Conservation (phyloP, 2,797 vertebrate species). For the Xyrichtys novacula region DNA sequence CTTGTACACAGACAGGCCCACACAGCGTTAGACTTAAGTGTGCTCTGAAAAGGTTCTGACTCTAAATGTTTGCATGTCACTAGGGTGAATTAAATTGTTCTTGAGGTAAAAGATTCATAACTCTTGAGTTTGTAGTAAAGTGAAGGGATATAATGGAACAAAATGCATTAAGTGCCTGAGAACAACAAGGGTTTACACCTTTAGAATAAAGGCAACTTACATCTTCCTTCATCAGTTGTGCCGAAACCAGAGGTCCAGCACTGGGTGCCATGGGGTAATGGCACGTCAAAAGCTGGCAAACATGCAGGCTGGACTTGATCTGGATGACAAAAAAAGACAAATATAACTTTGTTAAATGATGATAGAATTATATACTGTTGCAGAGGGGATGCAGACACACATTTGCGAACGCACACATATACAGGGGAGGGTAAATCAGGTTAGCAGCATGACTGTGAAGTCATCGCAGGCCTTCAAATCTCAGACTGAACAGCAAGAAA, state of each 20-base stretch:
- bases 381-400: background rate
- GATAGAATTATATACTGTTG: background rate
- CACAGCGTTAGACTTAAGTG: too few relatives aligned
- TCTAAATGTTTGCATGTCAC: too few relatives aligned
- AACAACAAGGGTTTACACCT: too few relatives aligned
- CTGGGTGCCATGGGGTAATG: conserved; percentile 73
- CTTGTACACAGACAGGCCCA: background rate
- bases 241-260: conserved; percentile 95
- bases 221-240: conserved; percentile 62
- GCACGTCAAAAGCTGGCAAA: conserved; percentile 86
- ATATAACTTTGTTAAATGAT: conserved; percentile 5
- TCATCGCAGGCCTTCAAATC: conserved; percentile 18
- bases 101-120: too few relatives aligned
- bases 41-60: too few relatives aligned
- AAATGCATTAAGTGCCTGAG: too few relatives aligned
- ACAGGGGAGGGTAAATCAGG: conserved; percentile 23
- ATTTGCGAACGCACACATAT: background rate
- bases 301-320: conserved; percentile 89
- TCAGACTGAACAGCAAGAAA: conserved; percentile 8
- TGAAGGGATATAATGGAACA: too few relatives aligned
- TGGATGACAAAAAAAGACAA: conserved; percentile 65
- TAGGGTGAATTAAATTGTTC: too few relatives aligned
- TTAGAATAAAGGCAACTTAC: conserved; percentile 50
- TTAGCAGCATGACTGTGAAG: conserved; percentile 23
- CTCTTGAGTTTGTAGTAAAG: too few relatives aligned